phyloP scores from a whole-genome alignment of 2,888 invertebrate genomes.

The Noctua pronuba region DNA sequence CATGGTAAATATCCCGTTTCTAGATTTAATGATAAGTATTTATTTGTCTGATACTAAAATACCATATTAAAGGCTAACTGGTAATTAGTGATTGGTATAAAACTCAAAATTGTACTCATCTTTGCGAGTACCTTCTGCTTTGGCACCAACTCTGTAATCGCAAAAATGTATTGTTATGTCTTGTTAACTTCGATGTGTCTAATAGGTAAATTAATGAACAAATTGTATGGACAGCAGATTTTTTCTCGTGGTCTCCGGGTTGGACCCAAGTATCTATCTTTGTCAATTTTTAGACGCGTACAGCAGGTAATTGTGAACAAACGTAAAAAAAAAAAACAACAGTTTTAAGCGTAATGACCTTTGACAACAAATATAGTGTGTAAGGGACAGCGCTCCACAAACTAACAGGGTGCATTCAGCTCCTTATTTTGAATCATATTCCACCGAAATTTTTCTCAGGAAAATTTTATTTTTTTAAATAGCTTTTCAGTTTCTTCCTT shows the following conservation, averaged over 20 bases:
- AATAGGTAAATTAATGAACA: background rate
- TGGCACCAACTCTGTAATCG: background rate
- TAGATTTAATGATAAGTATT: no score
- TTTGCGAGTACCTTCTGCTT: background rate
- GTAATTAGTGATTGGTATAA: background rate
- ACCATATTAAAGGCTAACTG: background rate
- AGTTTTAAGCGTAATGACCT: no score
- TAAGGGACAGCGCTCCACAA: no score
- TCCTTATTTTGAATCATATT: no score
- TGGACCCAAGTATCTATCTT: background rate
- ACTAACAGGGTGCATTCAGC: no score
- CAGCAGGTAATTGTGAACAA: background rate
- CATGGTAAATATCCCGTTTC: no score
- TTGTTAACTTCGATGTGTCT: background rate
- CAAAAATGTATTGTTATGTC: background rate
- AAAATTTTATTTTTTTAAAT: no score
- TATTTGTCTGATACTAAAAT: background rate
- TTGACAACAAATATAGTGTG: background rate
- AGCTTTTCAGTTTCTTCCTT: no score
- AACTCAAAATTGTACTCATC: background rate
- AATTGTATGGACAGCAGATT: background rate
- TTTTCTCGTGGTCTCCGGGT: background rate
- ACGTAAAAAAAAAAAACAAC: no score
- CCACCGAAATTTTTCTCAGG: no score
- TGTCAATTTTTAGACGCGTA: background rate